Percentiles rank a stretch among this genome's conserved stretches.
phyloP scores from a whole-genome alignment of 2,888 invertebrate species.

The Tetragnatha montana region DNA sequence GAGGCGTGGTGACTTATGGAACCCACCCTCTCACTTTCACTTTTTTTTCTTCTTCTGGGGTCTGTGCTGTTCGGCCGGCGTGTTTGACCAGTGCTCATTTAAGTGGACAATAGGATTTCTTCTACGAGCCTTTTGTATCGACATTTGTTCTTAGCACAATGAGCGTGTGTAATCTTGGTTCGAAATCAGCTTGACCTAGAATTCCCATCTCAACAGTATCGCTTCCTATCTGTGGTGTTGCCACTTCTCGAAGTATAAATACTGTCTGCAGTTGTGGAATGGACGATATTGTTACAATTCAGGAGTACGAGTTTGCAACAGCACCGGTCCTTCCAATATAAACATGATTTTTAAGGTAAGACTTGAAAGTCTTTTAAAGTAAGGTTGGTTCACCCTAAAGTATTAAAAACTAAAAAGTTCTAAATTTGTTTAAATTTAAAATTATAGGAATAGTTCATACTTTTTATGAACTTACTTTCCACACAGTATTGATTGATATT shows the following conservation, averaged over 20 bases:
- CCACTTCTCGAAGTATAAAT: constrained; percentile 62
- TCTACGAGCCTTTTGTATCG: constrained; percentile 56
- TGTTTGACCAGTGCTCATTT: constrained; percentile 65
- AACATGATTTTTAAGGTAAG: constrained; percentile 50
- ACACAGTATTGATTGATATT: too few species aligned
- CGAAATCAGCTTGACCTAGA: constrained; percentile 65
- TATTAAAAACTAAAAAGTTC: too few species aligned
- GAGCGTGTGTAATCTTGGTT: constrained; percentile 59
- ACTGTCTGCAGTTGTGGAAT: constrained; percentile 30
- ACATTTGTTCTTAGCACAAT: constrained; percentile 61
- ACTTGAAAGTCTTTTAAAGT: not conserved
- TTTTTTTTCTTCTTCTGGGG: constrained; percentile 8
- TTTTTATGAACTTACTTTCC: too few species aligned
- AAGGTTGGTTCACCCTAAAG: not conserved
- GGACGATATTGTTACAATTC: constrained; percentile 33
- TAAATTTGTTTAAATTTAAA: too few species aligned
- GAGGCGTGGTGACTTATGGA: constrained; percentile 55
- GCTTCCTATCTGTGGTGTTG: constrained; percentile 63
- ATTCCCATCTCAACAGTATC: constrained; percentile 59
- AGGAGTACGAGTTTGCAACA: constrained; percentile 20
- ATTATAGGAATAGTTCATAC: too few species aligned
- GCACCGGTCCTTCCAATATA: not conserved
- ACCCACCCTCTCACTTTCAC: constrained; percentile 42
- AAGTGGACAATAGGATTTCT: constrained; percentile 62
- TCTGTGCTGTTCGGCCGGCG: constrained; percentile 48